Base-by-base conservation (phyloP, 2,888 invertebrate species). In the Xestia xanthographa region DNA sequence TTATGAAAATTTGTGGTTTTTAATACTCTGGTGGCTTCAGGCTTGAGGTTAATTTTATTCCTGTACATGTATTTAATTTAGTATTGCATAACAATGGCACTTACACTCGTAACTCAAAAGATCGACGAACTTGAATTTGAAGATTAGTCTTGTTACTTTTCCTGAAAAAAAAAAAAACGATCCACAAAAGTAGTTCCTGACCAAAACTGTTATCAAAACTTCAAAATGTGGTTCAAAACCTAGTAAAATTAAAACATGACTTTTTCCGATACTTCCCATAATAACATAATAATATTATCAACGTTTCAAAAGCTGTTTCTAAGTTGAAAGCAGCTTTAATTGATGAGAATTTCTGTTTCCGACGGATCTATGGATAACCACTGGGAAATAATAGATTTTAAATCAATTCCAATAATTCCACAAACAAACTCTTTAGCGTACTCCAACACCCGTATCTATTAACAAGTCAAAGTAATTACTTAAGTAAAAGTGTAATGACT, bases 1-100 rank as follows among this genome's bases (percentile, higher is more conserved):
- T 73, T 78, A 60, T 72, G 34, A 65, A 78, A 77, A 65, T 71
- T 26, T 0, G 1, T 22, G 34, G 22, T 5, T 29, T 43, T 62
- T 66, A n/a, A 29, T 34, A 1, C 8, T 48, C 14, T n/a, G 14
- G 2, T 0, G 14, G 1, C 3, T 34, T 26, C 0, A 8, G 2
- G 14, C 6, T 60, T 22, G 5, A 41, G 1, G 8, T 0, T 3
- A 17, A 29, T 17, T 6, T 58, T 58, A 29, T 17, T 17, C 4
- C 6, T 3, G 3, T 29, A 29, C 9, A 9, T 17, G 17, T 11
- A 14, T n/a, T n/a, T 53, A 17, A 17, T 41, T 14, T 0, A 1
- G 17, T 71, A 20, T 26, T 70, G 26, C 22, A 14, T 43, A 20
- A 53, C 11, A 29, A 22, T 26, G 48, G 4, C 14, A 29, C 5